These are phyloP conservation scores for Drosophila leonis DNA, from an alignment of 2,888 invertebrate genomes.

Conservation along the genomic window DNA sequence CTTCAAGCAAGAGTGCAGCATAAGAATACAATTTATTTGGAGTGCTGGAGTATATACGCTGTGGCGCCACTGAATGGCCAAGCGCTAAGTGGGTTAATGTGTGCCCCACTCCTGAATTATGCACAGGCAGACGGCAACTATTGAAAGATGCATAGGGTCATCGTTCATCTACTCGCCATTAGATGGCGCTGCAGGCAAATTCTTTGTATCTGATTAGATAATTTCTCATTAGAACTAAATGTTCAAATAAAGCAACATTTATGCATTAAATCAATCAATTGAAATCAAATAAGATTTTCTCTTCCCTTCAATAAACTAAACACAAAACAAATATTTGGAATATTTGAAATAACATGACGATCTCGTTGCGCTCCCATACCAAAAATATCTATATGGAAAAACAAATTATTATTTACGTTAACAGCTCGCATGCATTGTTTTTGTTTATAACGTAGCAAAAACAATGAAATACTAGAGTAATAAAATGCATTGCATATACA, in stretches of 20 bases:
- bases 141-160: conserved; percentile 44
- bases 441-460: conserved; percentile 27
- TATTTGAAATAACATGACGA: not conserved
- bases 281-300: not conserved
- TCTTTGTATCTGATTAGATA: not conserved
- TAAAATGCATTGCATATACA: conserved; percentile 3
- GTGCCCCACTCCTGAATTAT: conserved; percentile 27
- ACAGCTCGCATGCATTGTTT: not conserved
- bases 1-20: not conserved
- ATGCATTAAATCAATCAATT: not conserved
- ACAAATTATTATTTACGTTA: not conserved
- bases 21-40: not conserved
- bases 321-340: not conserved
- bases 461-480: conserved; percentile 5
- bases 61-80: conserved; percentile 48
- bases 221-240: not conserved
- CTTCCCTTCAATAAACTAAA: not conserved
- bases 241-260: not conserved
- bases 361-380: not conserved
- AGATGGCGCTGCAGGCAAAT: not conserved
- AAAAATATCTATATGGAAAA: not conserved
- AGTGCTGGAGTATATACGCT: not conserved
- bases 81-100: conserved; percentile 42
- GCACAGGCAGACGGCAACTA: conserved; percentile 48
- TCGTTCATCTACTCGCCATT: not conserved